Evolutionary conservation across 1,140 invertebrate genomes (phyloP).

Genomic region (Atta colombica): DNA sequence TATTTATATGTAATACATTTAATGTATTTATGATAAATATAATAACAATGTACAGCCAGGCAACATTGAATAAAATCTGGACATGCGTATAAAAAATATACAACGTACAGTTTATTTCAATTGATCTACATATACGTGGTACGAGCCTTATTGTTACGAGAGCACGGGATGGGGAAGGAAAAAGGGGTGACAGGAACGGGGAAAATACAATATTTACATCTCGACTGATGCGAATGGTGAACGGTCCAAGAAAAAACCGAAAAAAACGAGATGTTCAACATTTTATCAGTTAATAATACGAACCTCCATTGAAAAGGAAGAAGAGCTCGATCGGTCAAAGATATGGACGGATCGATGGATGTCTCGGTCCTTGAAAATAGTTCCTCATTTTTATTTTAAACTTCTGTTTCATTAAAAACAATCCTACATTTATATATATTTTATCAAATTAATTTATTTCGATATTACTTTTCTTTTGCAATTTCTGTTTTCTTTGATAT

Average conservation of each 20-base stretch:
- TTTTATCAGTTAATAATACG: conserved; percentile 33
- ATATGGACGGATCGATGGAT: conserved; percentile 12
- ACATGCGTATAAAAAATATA: conserved; percentile 83
- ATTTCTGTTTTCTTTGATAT: background rate
- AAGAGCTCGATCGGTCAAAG: conserved; percentile 12
- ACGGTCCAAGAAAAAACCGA: background rate
- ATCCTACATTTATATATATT: background rate
- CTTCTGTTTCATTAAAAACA: background rate
- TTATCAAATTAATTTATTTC: background rate
- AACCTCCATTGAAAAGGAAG: background rate
- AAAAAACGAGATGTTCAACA: conserved; percentile 48
- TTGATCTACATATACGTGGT: conserved; percentile 77
- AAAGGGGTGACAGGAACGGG: conserved; percentile 64
- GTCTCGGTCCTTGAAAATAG: conserved; percentile 8
- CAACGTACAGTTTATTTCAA: conserved; percentile 83
- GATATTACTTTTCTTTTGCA: background rate
- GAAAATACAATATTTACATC: conserved; percentile 82
- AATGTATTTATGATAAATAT: conserved; percentile 55
- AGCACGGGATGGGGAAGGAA: conserved; percentile 62
- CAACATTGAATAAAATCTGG: conserved; percentile 69
- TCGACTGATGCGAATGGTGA: conserved; percentile 76
- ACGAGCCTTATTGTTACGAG: conserved; percentile 72
- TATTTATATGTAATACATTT: conserved; percentile 42
- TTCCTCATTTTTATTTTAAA: conserved; percentile 2
- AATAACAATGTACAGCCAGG: conserved; percentile 60